Evolutionary conservation across 2,797 vertebrate species (phyloP).

Genomic region (Silurus aristotelis): DNA sequence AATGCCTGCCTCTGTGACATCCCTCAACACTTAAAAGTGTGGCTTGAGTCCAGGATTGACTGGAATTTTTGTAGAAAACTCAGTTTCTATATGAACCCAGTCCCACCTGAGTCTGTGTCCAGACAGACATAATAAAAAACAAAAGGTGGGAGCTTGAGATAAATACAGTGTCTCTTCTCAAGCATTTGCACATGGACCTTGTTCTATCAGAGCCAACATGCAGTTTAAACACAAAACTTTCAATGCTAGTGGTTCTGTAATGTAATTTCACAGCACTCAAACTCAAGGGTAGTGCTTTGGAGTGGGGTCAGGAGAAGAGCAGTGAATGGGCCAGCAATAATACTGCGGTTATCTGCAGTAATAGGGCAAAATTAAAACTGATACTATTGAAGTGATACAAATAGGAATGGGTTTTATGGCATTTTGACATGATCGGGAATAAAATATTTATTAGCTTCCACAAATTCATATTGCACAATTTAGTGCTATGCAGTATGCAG

Average conservation of each 20-base stretch:
- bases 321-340: background rate
- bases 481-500: background rate
- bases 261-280: slow-evolving; percentile 5
- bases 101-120: background rate
- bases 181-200: background rate
- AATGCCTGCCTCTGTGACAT: background rate
- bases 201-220: background rate
- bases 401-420: background rate
- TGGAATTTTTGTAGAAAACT: background rate
- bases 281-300: background rate
- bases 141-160: slow-evolving; percentile 53
- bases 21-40: background rate
- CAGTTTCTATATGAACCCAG: background rate
- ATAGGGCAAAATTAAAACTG: background rate
- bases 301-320: background rate
- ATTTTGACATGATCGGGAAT: background rate
- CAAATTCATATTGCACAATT: slow-evolving; percentile 6
- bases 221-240: background rate
- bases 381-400: background rate
- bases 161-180: slow-evolving; percentile 38
- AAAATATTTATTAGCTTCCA: background rate
- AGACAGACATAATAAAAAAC: slow-evolving; percentile 51
- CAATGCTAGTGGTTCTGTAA: background rate
- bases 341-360: background rate
- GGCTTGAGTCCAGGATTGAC: slow-evolving; percentile 10